Percentiles rank a stretch among this genome's conserved stretches.
These are phyloP conservation scores for Temnothorax curvispinosus DNA, from an alignment of 1,140 invertebrate genomes.

Conservation along the genomic window DNA sequence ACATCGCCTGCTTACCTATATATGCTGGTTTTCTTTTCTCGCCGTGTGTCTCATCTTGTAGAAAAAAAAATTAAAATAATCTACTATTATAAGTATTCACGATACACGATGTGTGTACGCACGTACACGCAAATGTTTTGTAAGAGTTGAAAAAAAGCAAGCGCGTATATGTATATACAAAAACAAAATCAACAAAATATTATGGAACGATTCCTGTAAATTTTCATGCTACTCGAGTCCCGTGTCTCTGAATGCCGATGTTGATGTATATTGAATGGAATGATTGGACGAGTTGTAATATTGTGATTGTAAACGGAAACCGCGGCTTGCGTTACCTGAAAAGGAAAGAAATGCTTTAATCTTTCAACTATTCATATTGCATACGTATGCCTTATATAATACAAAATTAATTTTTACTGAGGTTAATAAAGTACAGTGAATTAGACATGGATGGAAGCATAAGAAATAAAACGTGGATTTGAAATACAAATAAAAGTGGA, in stretches of 20 bases:
- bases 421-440: constrained; percentile 1
- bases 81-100: constrained; percentile 61
- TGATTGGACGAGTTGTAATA: constrained; percentile 34
- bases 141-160: constrained; percentile 70
- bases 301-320: constrained; percentile 23
- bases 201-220: neutral
- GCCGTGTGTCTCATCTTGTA: constrained; percentile 69
- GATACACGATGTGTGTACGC: constrained; percentile 13
- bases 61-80: constrained; percentile 81
- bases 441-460: neutral
- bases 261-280: constrained; percentile 20
- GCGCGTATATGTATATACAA: constrained; percentile 64
- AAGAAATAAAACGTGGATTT: neutral
- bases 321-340: constrained; percentile 20
- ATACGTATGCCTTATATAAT: neutral
- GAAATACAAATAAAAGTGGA: neutral
- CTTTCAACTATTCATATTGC: neutral
- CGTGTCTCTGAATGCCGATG: neutral
- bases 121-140: constrained; percentile 4
- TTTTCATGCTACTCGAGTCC: neutral
- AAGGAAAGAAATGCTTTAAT: neutral
- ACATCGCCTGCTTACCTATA: constrained; percentile 80
- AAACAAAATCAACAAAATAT: constrained; percentile 60
- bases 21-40: constrained; percentile 68
- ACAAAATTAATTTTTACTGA: constrained; percentile 7